phyloP scores from a whole-genome alignment of 2,888 invertebrate species.

The Gisinianus flammeolus region DNA sequence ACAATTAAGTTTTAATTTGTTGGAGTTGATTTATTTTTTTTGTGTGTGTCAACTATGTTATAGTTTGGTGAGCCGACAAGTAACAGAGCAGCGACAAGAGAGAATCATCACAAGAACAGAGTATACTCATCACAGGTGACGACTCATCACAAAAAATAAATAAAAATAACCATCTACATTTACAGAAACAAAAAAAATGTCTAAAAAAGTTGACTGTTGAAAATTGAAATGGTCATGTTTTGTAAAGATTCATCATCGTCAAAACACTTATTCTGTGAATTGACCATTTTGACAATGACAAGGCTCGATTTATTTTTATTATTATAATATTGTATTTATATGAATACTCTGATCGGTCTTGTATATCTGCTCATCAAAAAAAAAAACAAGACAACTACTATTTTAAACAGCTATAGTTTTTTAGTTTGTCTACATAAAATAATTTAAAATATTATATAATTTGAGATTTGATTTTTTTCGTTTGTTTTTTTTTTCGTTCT shows the following conservation, averaged over 20 bases:
- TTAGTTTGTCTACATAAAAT: no score
- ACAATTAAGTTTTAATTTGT: not conserved
- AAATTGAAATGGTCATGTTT: no score
- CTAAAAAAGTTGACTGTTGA: not conserved
- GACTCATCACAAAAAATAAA: conserved; percentile 20
- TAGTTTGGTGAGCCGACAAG: conserved; percentile 73
- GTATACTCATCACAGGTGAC: conserved; percentile 69
- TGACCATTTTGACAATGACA: not conserved
- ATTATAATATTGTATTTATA: not conserved
- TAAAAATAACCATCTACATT: not conserved
- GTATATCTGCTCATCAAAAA: no score
- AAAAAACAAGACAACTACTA: no score
- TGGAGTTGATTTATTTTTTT: not conserved
- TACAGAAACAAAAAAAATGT: not conserved
- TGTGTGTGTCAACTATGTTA: not conserved
- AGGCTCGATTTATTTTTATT: not conserved
- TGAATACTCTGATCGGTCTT: no score
- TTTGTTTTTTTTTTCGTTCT: not conserved
- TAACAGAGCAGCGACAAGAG: conserved; percentile 73
- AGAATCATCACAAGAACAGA: conserved; percentile 70
- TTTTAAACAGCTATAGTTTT: no score
- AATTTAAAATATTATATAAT: no score
- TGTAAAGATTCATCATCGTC: no score
- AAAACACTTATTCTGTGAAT: not conserved
- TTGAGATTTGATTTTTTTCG: not conserved